Percentiles rank a stretch among this genome's conserved stretches.
phyloP scores from a whole-genome alignment of 2,113 vertebrate genomes.

The Mobula hypostoma region DNA sequence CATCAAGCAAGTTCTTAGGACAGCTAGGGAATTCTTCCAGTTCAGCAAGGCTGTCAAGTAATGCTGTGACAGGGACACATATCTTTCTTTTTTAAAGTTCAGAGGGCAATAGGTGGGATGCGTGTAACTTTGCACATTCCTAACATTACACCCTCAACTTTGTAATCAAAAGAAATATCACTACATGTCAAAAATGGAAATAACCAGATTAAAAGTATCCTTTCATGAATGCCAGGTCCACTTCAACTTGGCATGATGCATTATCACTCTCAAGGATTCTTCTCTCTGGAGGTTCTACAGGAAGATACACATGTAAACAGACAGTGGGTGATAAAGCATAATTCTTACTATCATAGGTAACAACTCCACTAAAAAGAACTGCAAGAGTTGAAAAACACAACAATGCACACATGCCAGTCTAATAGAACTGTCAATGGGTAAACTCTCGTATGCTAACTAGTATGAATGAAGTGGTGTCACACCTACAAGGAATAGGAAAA shows the following conservation, averaged over 20 bases:
- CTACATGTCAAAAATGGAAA: background rate
- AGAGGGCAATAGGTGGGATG: background rate
- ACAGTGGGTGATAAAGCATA: background rate
- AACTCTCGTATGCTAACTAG: background rate
- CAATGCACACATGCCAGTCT: no score
- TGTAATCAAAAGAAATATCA: background rate
- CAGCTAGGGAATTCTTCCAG: background rate
- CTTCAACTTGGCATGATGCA: background rate
- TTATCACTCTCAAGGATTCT: background rate
- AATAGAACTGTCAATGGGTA: background rate
- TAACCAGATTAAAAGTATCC: background rate
- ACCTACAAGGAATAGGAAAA: background rate
- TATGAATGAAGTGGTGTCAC: background rate
- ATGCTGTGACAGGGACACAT: background rate
- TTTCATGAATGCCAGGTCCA: background rate
- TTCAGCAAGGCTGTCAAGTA: background rate
- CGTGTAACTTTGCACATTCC: background rate
- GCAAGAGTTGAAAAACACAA: background rate
- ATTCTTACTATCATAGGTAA: background rate
- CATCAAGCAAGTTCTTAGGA: background rate
- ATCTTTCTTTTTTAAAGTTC: background rate
- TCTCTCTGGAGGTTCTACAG: background rate
- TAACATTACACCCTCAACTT: background rate
- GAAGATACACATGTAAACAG: background rate
- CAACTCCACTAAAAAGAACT: background rate